Base-by-base conservation (phyloP, 2,797 vertebrate genomes). In the Urophycis tenuis region DNA sequence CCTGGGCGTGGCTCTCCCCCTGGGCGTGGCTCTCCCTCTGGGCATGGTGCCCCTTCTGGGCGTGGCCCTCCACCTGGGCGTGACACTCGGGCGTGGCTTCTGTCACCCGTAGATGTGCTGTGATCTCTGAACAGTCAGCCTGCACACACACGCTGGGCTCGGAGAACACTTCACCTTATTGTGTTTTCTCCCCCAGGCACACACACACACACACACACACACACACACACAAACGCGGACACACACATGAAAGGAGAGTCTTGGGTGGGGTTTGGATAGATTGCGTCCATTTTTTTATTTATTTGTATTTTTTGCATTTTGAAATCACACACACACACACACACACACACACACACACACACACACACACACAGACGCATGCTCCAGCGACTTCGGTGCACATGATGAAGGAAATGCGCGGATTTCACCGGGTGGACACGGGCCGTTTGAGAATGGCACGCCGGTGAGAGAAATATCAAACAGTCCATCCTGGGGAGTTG, bases 161-260 rank as follows among this genome's bases (percentile, higher is more conserved):
- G 60, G 60, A 67, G 60, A 67, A 67, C 60, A 67, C 60, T 29
- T 67, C 60, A 67, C 60, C 60, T 29, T 19, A 67, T 29, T 67
- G 60, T 67, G 25, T 29, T 67, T 29, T 9, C 60, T 29, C 60
- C 60, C 29, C 60, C 6, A 12, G 60, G 53, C 6, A 25, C n/a
- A 29, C 25, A n/a, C n/a, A 67, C n/a, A n/a, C n/a, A n/a, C n/a
- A n/a, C n/a, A n/a, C n/a, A n/a, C n/a, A n/a, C n/a, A n/a, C n/a
- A n/a, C n/a, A n/a, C n/a, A n/a, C n/a, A n/a, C n/a, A n/a, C n/a
- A n/a, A n/a, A n/a, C n/a, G n/a, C n/a, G n/a, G n/a, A n/a, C n/a
- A n/a, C n/a, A n/a, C 53, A 60, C 53, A 10, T 9, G 4, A 60
- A 53, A 22, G 3, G 45, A n/a, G 53, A n/a, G 53, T 60, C n/a